These are phyloP conservation scores for Xiphophorus maculatus DNA, from an alignment of 2,113 vertebrate genomes.

Conservation along the genomic window DNA sequence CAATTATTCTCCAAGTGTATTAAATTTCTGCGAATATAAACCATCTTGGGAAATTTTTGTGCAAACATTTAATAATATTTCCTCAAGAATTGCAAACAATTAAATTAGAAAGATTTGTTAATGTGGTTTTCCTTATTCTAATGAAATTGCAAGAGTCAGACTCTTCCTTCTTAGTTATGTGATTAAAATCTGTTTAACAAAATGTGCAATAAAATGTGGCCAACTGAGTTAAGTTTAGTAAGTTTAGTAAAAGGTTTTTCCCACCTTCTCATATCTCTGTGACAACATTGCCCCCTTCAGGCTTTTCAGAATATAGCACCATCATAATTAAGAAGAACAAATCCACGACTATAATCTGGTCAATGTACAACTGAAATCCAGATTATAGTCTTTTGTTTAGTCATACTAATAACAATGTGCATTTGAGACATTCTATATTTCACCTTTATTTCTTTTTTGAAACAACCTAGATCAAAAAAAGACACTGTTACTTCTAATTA, in stretches of 20 bases:
- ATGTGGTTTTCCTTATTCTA: not conserved
- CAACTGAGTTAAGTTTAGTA: not conserved
- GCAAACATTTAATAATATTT: not conserved
- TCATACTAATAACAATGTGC: constrained; percentile 27
- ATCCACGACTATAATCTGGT: constrained; percentile 45
- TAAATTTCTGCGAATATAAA: not conserved
- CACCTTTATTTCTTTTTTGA: not conserved
- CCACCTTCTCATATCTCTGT: not conserved
- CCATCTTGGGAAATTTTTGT: not conserved
- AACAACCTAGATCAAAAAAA: constrained; percentile 2
- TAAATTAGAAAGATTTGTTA: not conserved
- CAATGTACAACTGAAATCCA: constrained; percentile 27
- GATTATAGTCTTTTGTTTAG: constrained; percentile 32
- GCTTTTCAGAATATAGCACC: constrained; percentile 12
- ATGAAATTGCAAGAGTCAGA: not conserved
- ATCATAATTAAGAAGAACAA: constrained; percentile 34
- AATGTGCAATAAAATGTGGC: not conserved
- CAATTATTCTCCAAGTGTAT: not conserved
- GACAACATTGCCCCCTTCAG: constrained; percentile 58
- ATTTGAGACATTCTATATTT: constrained; percentile 3
- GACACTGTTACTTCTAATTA: too few species aligned
- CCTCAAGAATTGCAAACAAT: not conserved
- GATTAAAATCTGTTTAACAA: not conserved
- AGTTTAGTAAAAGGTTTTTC: not conserved
- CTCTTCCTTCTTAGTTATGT: not conserved